Base-by-base conservation (phyloP, 2,888 invertebrate genomes). In the Parelbella ahira region DNA sequence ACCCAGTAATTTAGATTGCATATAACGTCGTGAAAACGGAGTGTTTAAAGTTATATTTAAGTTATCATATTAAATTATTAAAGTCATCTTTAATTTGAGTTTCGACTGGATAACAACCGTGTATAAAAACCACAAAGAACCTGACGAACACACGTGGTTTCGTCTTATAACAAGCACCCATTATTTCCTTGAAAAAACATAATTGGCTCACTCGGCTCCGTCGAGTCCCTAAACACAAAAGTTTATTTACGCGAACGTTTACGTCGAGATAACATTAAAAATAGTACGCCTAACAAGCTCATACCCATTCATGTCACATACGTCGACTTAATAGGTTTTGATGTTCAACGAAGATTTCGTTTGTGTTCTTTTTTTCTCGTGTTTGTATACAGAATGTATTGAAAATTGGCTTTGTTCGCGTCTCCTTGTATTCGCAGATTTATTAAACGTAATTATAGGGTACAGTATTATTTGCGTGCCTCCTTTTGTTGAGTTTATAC, bases 401-500 rank as follows among this genome's bases (percentile, higher is more conserved):
- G 59, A 55, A 65, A 63, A 67, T 67, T 56, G 60, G 56, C 56
- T 59, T 54, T 54, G 45, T 62, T 54, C 52, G 47, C 44, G 44
- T 49, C 50, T 46, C 47, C 37, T 55, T 48, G 46, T 49, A 44
- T 53, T 51, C 54, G 68, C 68, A 56, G 61, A 75, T 71, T 78
- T 75, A 78, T 79, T 61, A 68, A 56, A 50, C 60, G 62, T 81
- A 82, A 81, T 82, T 66, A 75, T 55, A 56, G 80, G 73, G 66
- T 70, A 50, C 53, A 45, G 54, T 62, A 61, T 63, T 56, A 53
- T 51, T 43, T 49, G 45, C 44, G 36, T 37, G 47, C 57, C 54
- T 54, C 49, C 51, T 53, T 59, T 58, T 58, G 54, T 54, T 45
- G 47, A 32, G 37, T n/a, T 45, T 41, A 30, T 45, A 29, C 29